Conservation (phyloP, 2,113 vertebrate species). For the Cavia aperea region DNA sequence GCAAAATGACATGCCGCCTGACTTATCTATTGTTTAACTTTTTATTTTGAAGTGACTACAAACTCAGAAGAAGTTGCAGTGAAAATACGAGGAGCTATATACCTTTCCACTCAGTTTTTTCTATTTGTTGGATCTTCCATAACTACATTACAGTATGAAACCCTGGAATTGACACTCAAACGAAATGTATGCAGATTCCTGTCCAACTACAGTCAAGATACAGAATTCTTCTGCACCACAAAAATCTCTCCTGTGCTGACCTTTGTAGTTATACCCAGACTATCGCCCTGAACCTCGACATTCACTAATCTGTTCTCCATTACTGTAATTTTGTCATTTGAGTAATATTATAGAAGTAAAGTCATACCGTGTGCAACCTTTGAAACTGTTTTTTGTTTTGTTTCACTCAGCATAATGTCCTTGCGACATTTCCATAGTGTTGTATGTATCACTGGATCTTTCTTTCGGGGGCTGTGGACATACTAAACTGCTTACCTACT, state of each 20-base stretch:
- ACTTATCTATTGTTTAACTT: background rate
- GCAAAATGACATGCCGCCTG: background rate
- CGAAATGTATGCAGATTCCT: background rate
- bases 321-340: background rate
- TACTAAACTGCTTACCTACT: background rate
- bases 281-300: background rate
- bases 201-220: background rate
- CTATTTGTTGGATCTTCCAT: background rate
- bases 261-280: background rate
- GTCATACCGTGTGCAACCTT: background rate
- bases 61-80: background rate
- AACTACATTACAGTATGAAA: background rate
- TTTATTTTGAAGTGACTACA: constrained; percentile 21
- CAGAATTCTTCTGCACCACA: background rate
- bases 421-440: background rate
- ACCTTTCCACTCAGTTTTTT: background rate
- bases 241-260: background rate
- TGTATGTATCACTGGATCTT: background rate
- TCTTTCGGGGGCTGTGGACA: background rate
- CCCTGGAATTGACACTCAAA: background rate
- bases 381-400: background rate
- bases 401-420: background rate
- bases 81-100: background rate
- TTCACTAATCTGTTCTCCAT: background rate
- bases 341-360: background rate